Evolutionary conservation across 2,113 vertebrate genomes (phyloP), one percentile per base, ranked within the genome.

Genomic region (Lethenteron camtschaticum): DNA sequence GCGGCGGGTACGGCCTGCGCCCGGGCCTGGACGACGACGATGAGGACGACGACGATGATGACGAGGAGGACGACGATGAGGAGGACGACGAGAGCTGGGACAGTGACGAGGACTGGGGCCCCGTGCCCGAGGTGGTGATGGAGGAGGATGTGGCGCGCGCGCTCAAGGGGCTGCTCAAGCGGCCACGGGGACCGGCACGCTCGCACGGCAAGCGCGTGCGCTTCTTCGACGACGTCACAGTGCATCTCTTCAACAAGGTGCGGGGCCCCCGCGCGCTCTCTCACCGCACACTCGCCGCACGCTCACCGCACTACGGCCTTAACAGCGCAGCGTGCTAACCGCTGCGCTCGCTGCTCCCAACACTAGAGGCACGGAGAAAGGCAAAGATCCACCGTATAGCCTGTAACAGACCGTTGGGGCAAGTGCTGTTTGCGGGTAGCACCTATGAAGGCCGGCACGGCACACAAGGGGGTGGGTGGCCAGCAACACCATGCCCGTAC

Each of bases 61-160:
- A 66, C 2, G 24, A 16, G 9, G 63, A 24, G 9, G n/a, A 24
- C 10, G 24, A 66, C 63, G 63, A n/a, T 11, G 63, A 66, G 9
- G 63, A 66, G 9, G 63, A 66, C 2, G n/a, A 66, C 10, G 63
- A 66, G n/a, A 66, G 63, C 10, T 66, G 63, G 63, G 63, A 66
- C 63, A 66, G 63, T 11, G 63, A 66, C n/a, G 63, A 66, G 24
- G 63, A 66, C n/a, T n/a, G n/a, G 10, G 63, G 63, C n/a, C 63
- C 63, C n/a, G 63, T 66, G 9, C 63, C 63, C 9, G 63, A 66
- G 24, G 63, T 66, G 63, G 24, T 66, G n/a, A 66, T 66, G 9
- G 8, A 66, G 10, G n/a, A 66, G n/a, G 63, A 66, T 9, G 41
- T 41, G 4, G 63, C n/a, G 24, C 63, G 10, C 2, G 9, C n/a